Base-by-base conservation (phyloP, 2,888 invertebrate genomes). In the Spilarctia lutea region DNA sequence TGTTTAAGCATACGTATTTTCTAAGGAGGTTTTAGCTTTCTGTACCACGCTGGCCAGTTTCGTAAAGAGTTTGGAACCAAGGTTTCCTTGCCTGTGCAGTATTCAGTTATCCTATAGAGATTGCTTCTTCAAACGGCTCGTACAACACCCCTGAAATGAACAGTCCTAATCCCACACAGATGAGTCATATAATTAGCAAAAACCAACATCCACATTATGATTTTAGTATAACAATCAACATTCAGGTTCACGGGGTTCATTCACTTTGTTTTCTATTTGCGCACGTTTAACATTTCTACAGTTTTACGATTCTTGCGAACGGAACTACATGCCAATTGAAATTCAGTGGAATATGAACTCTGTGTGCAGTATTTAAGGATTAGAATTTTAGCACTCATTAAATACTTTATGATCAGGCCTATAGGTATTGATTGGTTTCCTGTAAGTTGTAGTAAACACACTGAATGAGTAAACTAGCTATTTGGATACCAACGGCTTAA, bases 221-320 rank as follows among this genome's bases (percentile, higher is more conserved):
- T 48, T 65, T 71, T 48, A 71, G 71, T 18, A 71, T 13, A 65
- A 71, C 65, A 71, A 71, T 71, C 77, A 84, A 81, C 79, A 80
- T 75, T 72, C 78, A 68, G 76, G 86, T 84, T 87, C 84, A 80
- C 71, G 77, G 71, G 76, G 86, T 85, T 87, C 87, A 80, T 85
- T 87, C 83, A 82, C 87, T 80, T 77, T 65, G 68, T 78, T 80
- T 76, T 84, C 85, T 86, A 86, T 87, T 86, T 85, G 80, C 82
- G 77, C 81, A 80, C 77, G 74, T 77, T 77, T 74, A 70, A 80
- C 71, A 74, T 73, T 79, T 74, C 75, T 76, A 78, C 60, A 67
- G 39, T 79, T 87, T 86, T 83, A 86, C 73, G 85, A 85, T 73
- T 75, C 71, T 63, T 68, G 76, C 52, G 68, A 81, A 84, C 80